Base-by-base conservation (phyloP, 1,140 invertebrate genomes). In the Ostrea edulis region DNA sequence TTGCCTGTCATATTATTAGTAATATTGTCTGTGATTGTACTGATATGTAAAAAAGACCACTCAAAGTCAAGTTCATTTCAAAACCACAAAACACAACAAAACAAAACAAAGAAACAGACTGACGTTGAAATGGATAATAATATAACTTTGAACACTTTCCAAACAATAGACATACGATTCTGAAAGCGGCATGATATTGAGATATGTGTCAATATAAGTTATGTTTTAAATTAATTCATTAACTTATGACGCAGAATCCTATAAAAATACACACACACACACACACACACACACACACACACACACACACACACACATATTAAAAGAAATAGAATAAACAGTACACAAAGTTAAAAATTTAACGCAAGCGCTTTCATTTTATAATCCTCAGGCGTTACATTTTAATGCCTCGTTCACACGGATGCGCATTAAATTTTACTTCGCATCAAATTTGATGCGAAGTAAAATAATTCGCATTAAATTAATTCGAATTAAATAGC, bases 11-110 rank as follows among this genome's bases (percentile, higher is more conserved):
- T 77, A 35, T 8, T 9, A 29, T 77, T 77, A 77, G 68, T 77
- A 0, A 77, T 77, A 29, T 25, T 77, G 14, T 77, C 68, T 35
- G 68, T 77, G 8, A 77, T 77, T 77, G 25, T 77, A 5, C 29
- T 77, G 8, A 77, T 77, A 29, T 77, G 68, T 77, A 77, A 77
- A 35, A 77, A 77, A 25, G 25, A 77, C 68, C 22, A 77, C 29
- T 29, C 22, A 35, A 11, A 11, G 25, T n/a, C 17, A 7, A 77
- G 12, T 11, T 44, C 25, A 29, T 11, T 62, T 62, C 58, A 62
- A 12, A 62, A 62, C 12, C 25, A 35, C 9, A 77, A 77, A 35
- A 35, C 9, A 77, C 25, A 14, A 14, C 9, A n/a, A 62, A 62
- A 35, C 9, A 77, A 77, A 77, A 25, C 8, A 77, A 17, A 77